phyloP scores from a whole-genome alignment of 2,797 vertebrate genomes.

The Tauraco hartlaubi region DNA sequence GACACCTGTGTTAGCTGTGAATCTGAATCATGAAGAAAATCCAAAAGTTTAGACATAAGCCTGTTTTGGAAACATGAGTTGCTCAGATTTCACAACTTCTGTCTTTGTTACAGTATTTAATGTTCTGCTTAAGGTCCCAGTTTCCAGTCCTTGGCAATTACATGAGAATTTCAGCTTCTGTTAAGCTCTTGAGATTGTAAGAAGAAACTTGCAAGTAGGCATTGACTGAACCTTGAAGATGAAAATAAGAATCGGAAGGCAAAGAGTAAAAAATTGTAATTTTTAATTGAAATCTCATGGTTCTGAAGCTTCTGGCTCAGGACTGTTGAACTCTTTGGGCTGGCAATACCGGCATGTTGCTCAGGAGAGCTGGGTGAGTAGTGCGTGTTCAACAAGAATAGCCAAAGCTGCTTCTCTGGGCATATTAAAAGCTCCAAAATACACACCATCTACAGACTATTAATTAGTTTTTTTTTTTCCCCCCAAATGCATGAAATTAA shows the following conservation, averaged over 20 bases:
- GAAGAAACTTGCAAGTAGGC: background rate
- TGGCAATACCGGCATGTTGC: background rate
- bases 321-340: background rate
- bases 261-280: background rate
- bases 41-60: background rate
- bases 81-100: background rate
- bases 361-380: background rate
- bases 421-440: background rate
- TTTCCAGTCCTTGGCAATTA: background rate
- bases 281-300: constrained; percentile 38
- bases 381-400: background rate
- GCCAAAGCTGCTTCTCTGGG: background rate
- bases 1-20: background rate
- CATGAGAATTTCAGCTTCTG: background rate
- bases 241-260: background rate
- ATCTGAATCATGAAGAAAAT: background rate
- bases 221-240: background rate
- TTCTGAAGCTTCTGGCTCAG: background rate
- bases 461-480: background rate
- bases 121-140: background rate
- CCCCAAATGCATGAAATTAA: background rate
- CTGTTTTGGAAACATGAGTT: background rate
- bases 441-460: background rate
- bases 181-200: background rate
- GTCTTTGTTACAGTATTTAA: background rate